Evolutionary conservation across 2,113 vertebrate species (phyloP).

Genomic region (Cepphus grylle): DNA sequence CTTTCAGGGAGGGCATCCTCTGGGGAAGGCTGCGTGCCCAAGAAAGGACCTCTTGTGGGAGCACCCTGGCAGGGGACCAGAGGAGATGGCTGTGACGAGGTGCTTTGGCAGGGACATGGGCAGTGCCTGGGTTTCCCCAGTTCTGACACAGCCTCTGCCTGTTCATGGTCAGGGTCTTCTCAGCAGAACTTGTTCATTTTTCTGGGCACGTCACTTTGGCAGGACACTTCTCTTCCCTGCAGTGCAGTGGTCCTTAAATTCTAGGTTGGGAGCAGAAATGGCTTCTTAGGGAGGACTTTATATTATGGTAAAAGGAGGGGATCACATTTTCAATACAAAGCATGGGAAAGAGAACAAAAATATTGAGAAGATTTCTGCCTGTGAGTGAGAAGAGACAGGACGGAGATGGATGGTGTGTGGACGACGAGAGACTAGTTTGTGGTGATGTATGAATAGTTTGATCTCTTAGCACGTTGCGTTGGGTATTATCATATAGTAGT

Average conservation of each 20-base stretch:
- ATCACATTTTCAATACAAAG: background rate
- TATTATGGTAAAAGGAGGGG: background rate
- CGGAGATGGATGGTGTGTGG: background rate
- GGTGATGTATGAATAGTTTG: background rate
- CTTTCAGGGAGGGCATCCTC: background rate
- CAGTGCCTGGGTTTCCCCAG: background rate
- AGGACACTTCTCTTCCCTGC: background rate
- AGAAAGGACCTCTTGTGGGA: background rate
- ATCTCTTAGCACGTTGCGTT: background rate
- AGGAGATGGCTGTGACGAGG: background rate
- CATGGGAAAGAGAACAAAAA: background rate
- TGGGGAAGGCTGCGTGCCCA: background rate
- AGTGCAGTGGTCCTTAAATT: background rate
- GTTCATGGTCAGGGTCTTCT: background rate
- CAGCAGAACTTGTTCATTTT: background rate
- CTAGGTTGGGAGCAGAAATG: background rate
- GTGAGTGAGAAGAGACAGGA: background rate
- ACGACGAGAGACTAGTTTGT: background rate
- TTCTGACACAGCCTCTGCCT: background rate
- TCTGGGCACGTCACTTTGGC: background rate
- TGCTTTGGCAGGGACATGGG: background rate
- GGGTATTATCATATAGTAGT: background rate
- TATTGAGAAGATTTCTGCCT: background rate
- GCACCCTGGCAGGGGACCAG: background rate
- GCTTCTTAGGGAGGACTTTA: background rate